Evolutionary conservation across 2,113 vertebrate species (phyloP), one percentile per base, ranked within the genome.

Genomic region (Callaeas wilsoni): DNA sequence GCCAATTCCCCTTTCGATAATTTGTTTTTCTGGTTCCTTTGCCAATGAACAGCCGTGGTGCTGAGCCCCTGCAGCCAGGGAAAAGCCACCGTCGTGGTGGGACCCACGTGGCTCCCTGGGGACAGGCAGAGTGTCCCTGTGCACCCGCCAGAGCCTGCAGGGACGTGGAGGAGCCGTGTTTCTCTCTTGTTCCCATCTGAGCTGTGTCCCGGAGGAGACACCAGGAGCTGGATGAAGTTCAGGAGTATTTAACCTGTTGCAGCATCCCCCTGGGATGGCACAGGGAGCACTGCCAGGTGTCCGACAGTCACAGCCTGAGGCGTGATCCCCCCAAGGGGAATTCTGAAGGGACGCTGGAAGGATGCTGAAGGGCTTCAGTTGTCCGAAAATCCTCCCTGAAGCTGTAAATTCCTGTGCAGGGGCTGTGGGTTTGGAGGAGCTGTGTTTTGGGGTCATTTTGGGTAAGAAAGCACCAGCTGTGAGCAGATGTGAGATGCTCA

Each of bases 11-110:
- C 12, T 27, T 49, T 20, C 0, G 11, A 50, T 7, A 11, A 17
- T 33, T 20, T 3, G 3, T 5, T 53, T 17, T 65, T 46, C 35
- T 11, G 27, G 27, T 3, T 64, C n/a, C 13, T 69, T 47, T n/a
- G 10, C 55, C 55, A 0, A 3, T 3, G 41, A 65, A 1, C 15
- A 33, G 46, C 9, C 0, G 2, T 4, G 69, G 30, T 0, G 0
- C n/a, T 1, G 33, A n/a, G 71, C 41, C 47, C 74, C 44, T 7
- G 12, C 47, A 13, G 79, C 16, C 32, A 4, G 14, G 46, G 46
- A 56, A 19, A 4, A 74, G 33, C 65, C 71, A 59, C 1, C 1
- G 1, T 1, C 0, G 2, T 25, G 57, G 44, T 73, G 21, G 69
- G 37, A 71, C 41, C n/a, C n/a, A n/a, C n/a, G n/a, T n/a, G n/a